Evolutionary conservation across 2,113 vertebrate species (phyloP), one percentile per base, ranked within the genome.

Genomic region (Labrus mixtus): DNA sequence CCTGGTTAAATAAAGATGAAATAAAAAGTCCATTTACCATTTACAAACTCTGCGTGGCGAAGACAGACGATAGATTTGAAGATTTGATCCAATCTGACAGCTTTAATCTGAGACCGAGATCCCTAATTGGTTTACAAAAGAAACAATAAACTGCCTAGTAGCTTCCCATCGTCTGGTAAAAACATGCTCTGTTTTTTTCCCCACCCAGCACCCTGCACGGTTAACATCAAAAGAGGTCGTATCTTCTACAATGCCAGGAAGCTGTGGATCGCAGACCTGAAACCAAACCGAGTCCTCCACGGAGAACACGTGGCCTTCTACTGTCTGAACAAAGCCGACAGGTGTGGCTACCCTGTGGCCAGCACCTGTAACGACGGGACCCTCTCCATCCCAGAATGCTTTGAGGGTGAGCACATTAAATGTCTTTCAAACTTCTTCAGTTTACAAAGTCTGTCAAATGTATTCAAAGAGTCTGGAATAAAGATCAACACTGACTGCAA

Each of bases 371-470:
- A 92, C 1, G 93, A 97, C 1, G 96, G 97, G 48, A 90, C 83
- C 41, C 84, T 97, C 1, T 89, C 93, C 3, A 73, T 95, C 29
- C 96, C 97, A 2, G 88, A 85, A 12, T 99, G 97, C 76, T 98
- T 95, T 75, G 85, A 95, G 89, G 96, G 97, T 95, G 63, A 84
- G 90, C 37, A 20, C 0, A 0, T n/a, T 45, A 15, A 45, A 45
- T 15, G 4, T 45, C 11, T 1, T 15, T 45, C 43, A 45, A 15
- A 45, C 2, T 13, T 12, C 43, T 12, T 45, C 13, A 45, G 13
- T 43, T 41, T 33, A 33, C 29, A 33, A 6, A 33, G 3, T 33
- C 29, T 33, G 29, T 33, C 6, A 33, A 33, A 33, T 33, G 29
- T 6, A 33, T 33, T 33, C 29, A 33, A 33, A 4, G 29, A 6